Evolutionary conservation across 1,140 invertebrate genomes (phyloP), one percentile per base, ranked within the genome.

Genomic region (Diorhabda elongata): DNA sequence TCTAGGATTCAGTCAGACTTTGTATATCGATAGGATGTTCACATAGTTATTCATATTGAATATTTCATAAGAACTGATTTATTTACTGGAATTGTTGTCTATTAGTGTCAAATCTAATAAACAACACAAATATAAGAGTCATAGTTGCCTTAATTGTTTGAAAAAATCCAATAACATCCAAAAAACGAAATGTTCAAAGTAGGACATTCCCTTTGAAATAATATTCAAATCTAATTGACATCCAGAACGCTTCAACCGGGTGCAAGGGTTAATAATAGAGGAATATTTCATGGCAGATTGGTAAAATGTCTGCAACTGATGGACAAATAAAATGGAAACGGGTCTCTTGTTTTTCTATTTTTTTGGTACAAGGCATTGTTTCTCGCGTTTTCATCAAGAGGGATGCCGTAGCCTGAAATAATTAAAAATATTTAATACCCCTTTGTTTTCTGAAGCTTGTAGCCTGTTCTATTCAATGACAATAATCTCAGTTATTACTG

Each of bases 201-300:
- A 52, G 47, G 6, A 8, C 47, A 52, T 52, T 52, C 47, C n/a
- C 47, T 52, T 52, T 52, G 47, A 8, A 52, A 52, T 52, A 52
- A 52, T 52, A 52, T 52, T 52, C 47, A 52, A 52, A 52, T 52
- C 47, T 52, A 52, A 52, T 52, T 52, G 47, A 52, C 47, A 52
- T 52, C 47, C 47, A 52, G 6, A 52, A 52, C 47, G 47, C n/a
- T 52, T n/a, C 3, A n/a, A n/a, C n/a, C 6, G 47, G 47, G 47
- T n/a, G 47, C 6, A 52, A 52, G 47, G 47, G 47, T 52, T 52
- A 52, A 52, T 52, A 52, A 52, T n/a, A 52, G 47, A n/a, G 47
- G 47, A 52, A 52, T 52, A 52, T 4, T 52, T 52, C 47, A 52
- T 52, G 47, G 47, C 47, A 52, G 47, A 52, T 52, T 52, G 47